Base-by-base conservation (phyloP, 2,888 invertebrate species). In the Macrophya alboannulata region DNA sequence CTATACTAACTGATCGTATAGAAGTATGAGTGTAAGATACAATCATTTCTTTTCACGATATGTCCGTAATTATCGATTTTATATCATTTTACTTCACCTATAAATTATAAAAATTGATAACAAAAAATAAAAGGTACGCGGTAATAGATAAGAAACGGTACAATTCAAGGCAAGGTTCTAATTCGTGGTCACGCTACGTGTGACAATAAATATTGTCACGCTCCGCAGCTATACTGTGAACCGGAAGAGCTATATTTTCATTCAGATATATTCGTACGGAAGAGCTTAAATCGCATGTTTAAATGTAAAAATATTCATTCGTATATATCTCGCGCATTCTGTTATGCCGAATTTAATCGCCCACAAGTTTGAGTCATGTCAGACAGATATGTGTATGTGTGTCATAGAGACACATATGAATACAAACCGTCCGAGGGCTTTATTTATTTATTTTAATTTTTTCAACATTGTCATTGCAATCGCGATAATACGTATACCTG, bases 141-240 rank as follows among this genome's bases (percentile, higher is more conserved):
- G 59, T 1, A n/a, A 4, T 65, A 65, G 9, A 31, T 12, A 21
- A 31, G 31, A 65, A 65, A 65, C 65, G 65, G 8, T 12, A 2
- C 25, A 31, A 12, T 65, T 65, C 65, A 65, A 65, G 65, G 65
- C 25, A 65, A 65, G 65, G 65, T 65, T 65, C 25, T 65, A n/a
- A 59, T 59, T 31, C 12, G 21, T 15, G 12, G 31, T 17, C 65
- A 37, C 65, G 65, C 31, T 65, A 62, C 21, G 59, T 6, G 59
- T 51, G 51, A 51, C 51, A 51, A 51, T 51, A 4, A 2, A 31
- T 31, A 51, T 51, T 51, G 17, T 51, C 17, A 17, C 17, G 51
- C 17, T 51, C 17, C 3, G 31, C 31, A 17, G 17, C 51, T 51
- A 5, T 51, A 51, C 17, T 17, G 51, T 25, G n/a, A 10, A 62